Percentiles rank a stretch among this genome's conserved stretches.
These are phyloP conservation scores for Yponomeuta sedellus DNA, from an alignment of 2,888 invertebrate species.

Conservation along the genomic window DNA sequence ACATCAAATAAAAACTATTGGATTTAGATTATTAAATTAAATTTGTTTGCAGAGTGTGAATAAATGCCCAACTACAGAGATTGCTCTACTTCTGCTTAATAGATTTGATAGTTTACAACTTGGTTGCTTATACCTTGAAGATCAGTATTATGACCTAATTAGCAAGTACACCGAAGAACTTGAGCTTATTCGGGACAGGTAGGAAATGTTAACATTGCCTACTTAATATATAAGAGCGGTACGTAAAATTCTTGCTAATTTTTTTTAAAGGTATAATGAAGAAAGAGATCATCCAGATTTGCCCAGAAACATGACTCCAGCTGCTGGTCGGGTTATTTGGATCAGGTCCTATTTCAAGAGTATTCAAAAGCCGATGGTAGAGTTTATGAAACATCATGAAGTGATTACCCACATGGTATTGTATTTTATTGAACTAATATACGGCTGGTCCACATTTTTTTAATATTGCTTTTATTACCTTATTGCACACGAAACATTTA, in stretches of 20 bases:
- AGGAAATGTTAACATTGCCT: constrained; percentile 22
- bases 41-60: constrained; percentile 48
- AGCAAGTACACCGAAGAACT: constrained; percentile 82
- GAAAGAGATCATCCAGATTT: constrained; percentile 84
- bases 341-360: constrained; percentile 85
- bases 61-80: constrained; percentile 69
- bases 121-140: constrained; percentile 83
- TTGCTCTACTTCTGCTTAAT: constrained; percentile 62
- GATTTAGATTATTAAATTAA: no score
- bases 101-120: constrained; percentile 85
- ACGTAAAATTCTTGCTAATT: neutral
- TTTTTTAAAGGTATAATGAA: constrained; percentile 80
- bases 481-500: no score
- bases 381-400: constrained; percentile 59
- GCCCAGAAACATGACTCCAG: constrained; percentile 86
- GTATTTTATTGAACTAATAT: neutral
- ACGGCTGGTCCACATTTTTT: neutral
- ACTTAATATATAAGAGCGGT: neutral
- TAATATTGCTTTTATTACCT: no score
- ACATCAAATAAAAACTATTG: no score
- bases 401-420: constrained; percentile 63
- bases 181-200: constrained; percentile 81
- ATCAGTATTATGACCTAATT: constrained; percentile 83
- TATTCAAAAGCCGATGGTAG: constrained; percentile 85
- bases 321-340: constrained; percentile 89